Evolutionary conservation across 2,888 invertebrate genomes (phyloP), one percentile per base, ranked within the genome.

Genomic region (Chaetogeoica ovagalla): DNA sequence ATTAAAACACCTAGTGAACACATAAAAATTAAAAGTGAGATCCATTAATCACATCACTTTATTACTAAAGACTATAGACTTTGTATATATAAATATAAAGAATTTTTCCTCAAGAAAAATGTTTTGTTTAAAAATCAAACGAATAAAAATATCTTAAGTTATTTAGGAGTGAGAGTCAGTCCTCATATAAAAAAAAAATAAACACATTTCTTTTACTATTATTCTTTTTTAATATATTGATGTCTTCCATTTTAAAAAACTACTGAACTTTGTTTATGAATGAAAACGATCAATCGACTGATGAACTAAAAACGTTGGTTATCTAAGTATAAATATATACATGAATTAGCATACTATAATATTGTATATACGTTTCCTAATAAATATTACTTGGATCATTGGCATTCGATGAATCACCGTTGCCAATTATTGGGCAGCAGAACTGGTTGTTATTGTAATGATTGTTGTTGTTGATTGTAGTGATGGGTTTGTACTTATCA

Each of bases 91-190:
- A 71, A 79, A 79, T 77, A 77, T 77, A 77, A 77, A 69, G 70
- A 52, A 79, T 23, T 65, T 71, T 79, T 79, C 71, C 70, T 71
- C 63, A n/a, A 71, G 71, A 23, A 79, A 79, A 79, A 79, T 79
- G 19, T 71, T 79, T 71, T 79, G 71, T 71, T 71, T 79, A 79
- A 79, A 79, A 79, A 79, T 79, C 79, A 79, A 79, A 71, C 71
- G 62, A 79, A 71, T 79, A 79, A 79, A 75, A 77, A 63, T 76
- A 59, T 30, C 23, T 71, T 79, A 23, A 57, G 79, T 79, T 79
- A 79, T 23, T 79, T 79, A 79, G 71, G 79, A 79, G 57, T 43
- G 70, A 52, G 30, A 79, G 19, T 71, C 70, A 70, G 79, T 79
- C 79, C 79, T 79, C 43, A 57, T 43, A 13, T 65, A 79, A 79